Percentiles rank a stretch among this genome's conserved stretches.
phyloP scores from a whole-genome alignment of 2,113 vertebrate genomes.

The Nettapus auritus region DNA sequence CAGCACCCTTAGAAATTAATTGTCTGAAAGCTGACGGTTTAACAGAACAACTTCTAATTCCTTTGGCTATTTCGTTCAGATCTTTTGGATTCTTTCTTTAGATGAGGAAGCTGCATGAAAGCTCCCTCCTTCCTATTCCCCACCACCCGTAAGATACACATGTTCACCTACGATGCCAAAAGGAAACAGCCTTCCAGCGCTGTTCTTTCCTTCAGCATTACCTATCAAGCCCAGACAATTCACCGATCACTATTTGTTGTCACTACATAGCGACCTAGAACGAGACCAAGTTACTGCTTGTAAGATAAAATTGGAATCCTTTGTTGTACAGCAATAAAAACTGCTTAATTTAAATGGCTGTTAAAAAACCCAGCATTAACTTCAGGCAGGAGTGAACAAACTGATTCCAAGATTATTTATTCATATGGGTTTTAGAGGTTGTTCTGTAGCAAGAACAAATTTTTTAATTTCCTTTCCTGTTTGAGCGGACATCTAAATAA shows the following conservation, averaged over 20 bases:
- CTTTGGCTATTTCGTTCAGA: neutral
- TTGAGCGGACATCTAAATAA: constrained; percentile 24
- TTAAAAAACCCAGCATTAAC: constrained; percentile 27
- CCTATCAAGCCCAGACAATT: neutral
- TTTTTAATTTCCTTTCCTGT: constrained; percentile 33
- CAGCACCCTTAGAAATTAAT: neutral
- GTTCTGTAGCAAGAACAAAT: neutral
- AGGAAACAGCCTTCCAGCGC: neutral
- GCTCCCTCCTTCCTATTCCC: neutral
- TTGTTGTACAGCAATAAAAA: neutral
- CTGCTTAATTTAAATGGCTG: neutral
- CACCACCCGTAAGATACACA: neutral
- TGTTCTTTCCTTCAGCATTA: neutral
- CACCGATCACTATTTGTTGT: neutral
- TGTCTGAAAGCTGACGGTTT: neutral
- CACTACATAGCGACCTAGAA: neutral
- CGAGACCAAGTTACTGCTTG: neutral
- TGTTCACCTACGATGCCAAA: neutral
- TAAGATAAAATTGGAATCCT: neutral
- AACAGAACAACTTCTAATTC: neutral
- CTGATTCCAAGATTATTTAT: constrained; percentile 41
- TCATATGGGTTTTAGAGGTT: neutral
- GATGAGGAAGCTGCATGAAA: neutral
- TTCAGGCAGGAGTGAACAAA: neutral
- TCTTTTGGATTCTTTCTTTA: neutral